Base-by-base conservation (phyloP, 2,113 vertebrate genomes). In the Vireo altiloquus region DNA sequence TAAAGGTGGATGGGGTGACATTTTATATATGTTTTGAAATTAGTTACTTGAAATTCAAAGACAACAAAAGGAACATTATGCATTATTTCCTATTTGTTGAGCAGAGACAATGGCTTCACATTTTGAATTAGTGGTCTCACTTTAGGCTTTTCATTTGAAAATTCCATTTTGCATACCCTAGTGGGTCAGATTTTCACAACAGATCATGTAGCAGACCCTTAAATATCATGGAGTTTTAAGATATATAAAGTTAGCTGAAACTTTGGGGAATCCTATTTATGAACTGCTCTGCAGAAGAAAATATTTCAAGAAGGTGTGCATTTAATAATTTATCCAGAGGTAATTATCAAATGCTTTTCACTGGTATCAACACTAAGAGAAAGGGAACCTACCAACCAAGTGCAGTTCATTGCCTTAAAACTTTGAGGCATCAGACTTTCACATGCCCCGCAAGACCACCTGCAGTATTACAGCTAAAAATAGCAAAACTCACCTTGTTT, bases 401-500 rank as follows among this genome's bases (percentile, higher is more conserved):
- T 65, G n/a, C 25, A 53, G 6, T 47, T 79, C 21, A 17, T n/a
- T 65, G 50, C 7, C n/a, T 53, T 65, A 53, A 74, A 50, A 61
- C 6, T 60, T 47, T 19, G 25, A 94, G 33, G 30, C 11, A 74
- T 35, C 31, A 61, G 21, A 22, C 35, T 70, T 83, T 57, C 14
- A 20, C 9, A 25, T 65, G 28, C 52, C 21, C 40, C 11, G 33
- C 15, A 49, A 77, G 27, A 78, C 10, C 9, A 74, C 10, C 19
- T 81, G 49, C 20, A 74, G 7, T 31, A 59, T 79, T 86, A 74
- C 13, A 74, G 47, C 1, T 47, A 72, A 79, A 93, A 76, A 20
- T 15, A 85, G 53, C 24, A 87, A 89, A 79, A 59, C 96, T 97
- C 95, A 99, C 99, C 99, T 97, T 99, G 99, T 70, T 98, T 98